These are phyloP conservation scores for Acrocephalus kingi DNA, from an alignment of 2,113 vertebrate genomes.

Conservation along the genomic window DNA sequence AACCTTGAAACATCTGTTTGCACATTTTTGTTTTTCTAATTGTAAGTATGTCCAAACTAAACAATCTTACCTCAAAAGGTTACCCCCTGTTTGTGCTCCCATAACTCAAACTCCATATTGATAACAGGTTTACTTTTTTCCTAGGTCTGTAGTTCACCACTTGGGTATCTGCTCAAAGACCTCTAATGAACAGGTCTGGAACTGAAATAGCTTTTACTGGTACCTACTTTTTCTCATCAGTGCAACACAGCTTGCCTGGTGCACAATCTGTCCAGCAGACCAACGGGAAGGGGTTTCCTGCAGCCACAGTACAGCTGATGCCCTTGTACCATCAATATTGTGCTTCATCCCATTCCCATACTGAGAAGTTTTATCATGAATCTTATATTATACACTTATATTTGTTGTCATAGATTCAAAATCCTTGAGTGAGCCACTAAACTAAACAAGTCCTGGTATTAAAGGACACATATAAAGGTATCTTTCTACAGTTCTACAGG, in stretches of 20 bases:
- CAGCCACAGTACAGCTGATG: background rate
- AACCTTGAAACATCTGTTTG: conserved; percentile 31
- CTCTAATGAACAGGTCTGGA: background rate
- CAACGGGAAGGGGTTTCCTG: background rate
- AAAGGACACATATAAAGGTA: background rate
- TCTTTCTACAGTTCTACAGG: background rate
- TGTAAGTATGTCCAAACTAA: conserved; percentile 35
- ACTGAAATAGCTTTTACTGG: background rate
- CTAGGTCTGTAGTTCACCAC: background rate
- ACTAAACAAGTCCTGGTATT: background rate
- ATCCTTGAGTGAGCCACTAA: background rate
- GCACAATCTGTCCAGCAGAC: background rate
- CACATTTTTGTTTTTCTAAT: background rate
- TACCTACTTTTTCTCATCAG: background rate
- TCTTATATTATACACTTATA: background rate
- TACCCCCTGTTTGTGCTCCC: background rate
- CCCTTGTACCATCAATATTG: background rate
- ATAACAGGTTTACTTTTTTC: background rate
- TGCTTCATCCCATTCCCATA: background rate
- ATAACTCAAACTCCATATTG: background rate
- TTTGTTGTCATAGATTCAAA: background rate
- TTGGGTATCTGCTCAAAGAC: background rate
- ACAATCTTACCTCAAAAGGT: conserved; percentile 1
- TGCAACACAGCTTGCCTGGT: background rate
- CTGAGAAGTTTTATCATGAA: background rate